phyloP scores from a whole-genome alignment of 37 sponge, comb jelly and placozoan genomes.

The Crambe crambe region DNA sequence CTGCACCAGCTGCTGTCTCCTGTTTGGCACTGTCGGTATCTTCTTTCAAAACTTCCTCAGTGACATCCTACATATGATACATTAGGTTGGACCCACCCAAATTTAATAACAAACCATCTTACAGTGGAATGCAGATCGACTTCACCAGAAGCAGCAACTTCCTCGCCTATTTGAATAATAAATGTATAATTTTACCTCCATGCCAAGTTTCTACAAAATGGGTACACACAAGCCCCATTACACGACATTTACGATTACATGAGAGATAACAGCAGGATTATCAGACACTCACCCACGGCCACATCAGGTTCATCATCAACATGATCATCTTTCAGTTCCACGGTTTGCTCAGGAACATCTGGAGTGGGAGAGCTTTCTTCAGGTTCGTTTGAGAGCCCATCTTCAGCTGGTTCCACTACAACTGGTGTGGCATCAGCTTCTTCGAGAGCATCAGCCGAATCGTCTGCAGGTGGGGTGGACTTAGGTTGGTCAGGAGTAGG shows the following conservation, averaged over 20 bases:
- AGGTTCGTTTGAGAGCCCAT: constrained; percentile 3
- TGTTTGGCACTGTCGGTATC: constrained; percentile 6
- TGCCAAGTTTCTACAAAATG: background rate
- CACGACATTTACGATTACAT: too few species aligned
- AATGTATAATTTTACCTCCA: background rate
- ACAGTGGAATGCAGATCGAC: background rate
- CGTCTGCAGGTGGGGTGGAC: constrained; percentile 1
- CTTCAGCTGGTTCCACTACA: background rate
- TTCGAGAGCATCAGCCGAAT: background rate
- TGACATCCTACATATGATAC: background rate
- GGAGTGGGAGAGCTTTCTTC: background rate
- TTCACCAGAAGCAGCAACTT: background rate
- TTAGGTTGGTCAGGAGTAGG: constrained; percentile 6
- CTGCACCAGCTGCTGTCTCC: background rate
- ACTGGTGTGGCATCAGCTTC: constrained; percentile 19
- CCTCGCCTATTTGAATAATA: background rate
- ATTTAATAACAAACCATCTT: too few species aligned
- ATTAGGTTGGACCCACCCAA: background rate
- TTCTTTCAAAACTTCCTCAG: constrained; percentile 1
- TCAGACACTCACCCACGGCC: background rate
- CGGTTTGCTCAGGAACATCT: background rate
- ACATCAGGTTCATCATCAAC: background rate
- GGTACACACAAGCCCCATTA: background rate
- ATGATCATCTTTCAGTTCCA: background rate
- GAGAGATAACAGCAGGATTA: background rate